Base-by-base conservation (phyloP, 2,113 vertebrate species). In the Spea multiplicata region DNA sequence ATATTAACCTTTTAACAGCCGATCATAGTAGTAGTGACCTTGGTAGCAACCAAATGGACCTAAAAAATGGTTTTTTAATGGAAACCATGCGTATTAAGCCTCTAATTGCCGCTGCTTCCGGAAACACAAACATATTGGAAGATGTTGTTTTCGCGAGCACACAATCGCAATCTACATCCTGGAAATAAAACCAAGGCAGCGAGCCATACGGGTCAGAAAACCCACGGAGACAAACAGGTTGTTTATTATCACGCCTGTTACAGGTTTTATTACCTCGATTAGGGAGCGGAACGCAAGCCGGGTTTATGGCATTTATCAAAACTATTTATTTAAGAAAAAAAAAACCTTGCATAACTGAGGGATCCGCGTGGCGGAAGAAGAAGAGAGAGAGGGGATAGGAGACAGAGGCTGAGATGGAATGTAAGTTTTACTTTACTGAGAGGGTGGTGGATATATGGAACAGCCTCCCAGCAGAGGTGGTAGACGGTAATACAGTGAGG, bases 241-340 rank as follows among this genome's bases (percentile, higher is more conserved):
- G 8, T 9, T 74, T 16, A 13, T 59, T 62, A 74, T n/a, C 4
- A 4, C 7, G 46, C 59, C 44, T 59, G 62, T 62, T 48, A 7
- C 16, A 46, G 59, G 3, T 57, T 50, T 74, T 30, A 48, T 1
- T 17, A 57, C 17, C 12, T n/a, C 48, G 72, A 74, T 74, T 62
- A 52, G 17, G 49, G 46, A 12, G 47, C 10, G 10, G 49, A 74
- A 16, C 72, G 49, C 30, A 2, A 30, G 30, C 2, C 30, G 30
- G 30, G 30, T 47, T 59, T 61, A 16, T 9, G 8, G 9, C 46
- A 3, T 4, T 47, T 16, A 61, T 61, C 17, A 30, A 46, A 9
- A 48, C 8, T 73, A 45, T 46, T 73, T 73, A 61, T 73, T 17
- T 61, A 61, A 61, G 6, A 57, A 44, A 59, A 71, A 12, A 71